Percentiles rank a stretch among this genome's conserved stretches.
Conservation (phyloP, 2,888 invertebrate genomes). For the Tenodera sinensis region DNA sequence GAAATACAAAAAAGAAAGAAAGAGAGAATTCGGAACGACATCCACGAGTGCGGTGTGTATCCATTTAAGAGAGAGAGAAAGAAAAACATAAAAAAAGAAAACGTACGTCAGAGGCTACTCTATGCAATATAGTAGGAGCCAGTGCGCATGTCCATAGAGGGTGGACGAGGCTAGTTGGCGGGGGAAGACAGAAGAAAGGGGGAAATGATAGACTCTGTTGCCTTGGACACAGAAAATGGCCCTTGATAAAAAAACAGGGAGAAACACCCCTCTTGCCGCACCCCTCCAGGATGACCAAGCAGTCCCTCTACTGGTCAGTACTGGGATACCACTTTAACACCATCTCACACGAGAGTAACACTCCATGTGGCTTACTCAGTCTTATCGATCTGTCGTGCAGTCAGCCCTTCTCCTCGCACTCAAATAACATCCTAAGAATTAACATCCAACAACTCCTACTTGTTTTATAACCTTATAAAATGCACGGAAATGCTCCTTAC, state of each 20-base stretch:
- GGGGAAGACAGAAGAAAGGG: background rate
- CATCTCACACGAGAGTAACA: background rate
- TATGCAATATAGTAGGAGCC: background rate
- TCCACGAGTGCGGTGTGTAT: background rate
- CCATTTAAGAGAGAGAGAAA: background rate
- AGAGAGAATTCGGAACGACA: background rate
- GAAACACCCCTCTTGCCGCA: background rate
- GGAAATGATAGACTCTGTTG: background rate
- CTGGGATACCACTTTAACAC: background rate
- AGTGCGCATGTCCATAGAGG: background rate
- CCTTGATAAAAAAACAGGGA: background rate
- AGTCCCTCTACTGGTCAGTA: background rate
- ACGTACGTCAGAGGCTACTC: background rate
- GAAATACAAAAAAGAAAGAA: background rate
- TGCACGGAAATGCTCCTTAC: background rate
- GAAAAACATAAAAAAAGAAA: background rate
- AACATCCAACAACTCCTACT: background rate
- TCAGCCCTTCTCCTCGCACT: background rate
- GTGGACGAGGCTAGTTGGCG: background rate
- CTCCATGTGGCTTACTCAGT: background rate
- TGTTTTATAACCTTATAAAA: background rate
- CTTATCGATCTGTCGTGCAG: background rate
- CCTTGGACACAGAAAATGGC: conserved; percentile 1
- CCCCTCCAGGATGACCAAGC: conserved; percentile 6
- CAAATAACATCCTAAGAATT: background rate